Evolutionary conservation across 2,113 vertebrate genomes (phyloP).

Genomic region (Eupsittula cactorum): DNA sequence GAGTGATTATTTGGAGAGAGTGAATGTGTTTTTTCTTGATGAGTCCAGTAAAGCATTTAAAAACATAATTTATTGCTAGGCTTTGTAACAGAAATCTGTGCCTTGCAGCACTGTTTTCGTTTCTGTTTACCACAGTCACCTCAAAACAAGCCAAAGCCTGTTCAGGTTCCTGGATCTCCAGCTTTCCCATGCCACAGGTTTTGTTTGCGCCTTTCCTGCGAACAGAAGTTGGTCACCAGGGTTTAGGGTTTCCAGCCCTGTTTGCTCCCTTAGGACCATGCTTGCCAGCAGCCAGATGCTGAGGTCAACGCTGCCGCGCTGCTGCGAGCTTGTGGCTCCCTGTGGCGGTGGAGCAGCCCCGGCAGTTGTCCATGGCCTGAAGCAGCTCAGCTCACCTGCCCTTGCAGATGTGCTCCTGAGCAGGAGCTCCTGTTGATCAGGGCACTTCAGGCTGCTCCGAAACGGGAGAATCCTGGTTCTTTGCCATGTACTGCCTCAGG

Average conservation of each 20-base stretch:
- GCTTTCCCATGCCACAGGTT: not conserved
- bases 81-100: not conserved
- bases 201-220: not conserved
- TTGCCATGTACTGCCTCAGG: not conserved
- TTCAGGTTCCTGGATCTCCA: not conserved
- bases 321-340: not conserved
- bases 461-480: not conserved
- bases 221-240: not conserved
- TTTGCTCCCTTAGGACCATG: no score
- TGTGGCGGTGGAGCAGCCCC: accelerated
- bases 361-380: accelerated
- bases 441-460: not conserved
- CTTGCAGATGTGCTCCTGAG: not conserved
- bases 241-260: not conserved
- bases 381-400: not conserved
- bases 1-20: not conserved
- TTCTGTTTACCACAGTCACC: not conserved
- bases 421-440: not conserved
- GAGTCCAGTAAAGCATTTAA: not conserved
- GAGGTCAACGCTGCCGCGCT: accelerated
- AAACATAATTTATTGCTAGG: not conserved
- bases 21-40: not conserved
- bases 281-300: accelerated
- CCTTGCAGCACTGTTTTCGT: not conserved
- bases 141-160: not conserved